These are phyloP conservation scores for Ataeniobius toweri DNA, from an alignment of 2,797 vertebrate genomes.

Conservation along the genomic window DNA sequence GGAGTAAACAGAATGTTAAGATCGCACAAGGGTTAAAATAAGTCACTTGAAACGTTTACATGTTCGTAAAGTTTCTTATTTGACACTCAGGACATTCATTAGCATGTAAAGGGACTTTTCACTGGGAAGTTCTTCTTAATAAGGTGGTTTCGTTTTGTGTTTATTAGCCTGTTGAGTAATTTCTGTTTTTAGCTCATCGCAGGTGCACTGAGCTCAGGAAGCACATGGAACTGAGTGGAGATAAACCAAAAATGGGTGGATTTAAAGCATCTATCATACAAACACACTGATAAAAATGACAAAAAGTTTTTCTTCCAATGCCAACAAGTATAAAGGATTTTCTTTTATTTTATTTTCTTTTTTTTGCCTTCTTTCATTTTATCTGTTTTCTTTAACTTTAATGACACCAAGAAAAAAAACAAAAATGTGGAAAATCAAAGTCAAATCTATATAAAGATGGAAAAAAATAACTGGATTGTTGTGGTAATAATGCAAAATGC, in stretches of 20 bases:
- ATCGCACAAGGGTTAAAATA: no score
- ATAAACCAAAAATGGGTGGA: background rate
- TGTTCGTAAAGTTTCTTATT: background rate
- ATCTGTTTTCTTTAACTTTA: background rate
- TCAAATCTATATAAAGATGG: background rate
- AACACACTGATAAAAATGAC: background rate
- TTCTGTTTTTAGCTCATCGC: background rate
- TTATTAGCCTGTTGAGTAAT: background rate
- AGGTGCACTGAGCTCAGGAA: background rate
- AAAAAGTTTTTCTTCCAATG: no score
- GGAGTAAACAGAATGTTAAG: no score
- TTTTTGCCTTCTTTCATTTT: background rate
- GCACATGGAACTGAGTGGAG: background rate
- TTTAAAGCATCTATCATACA: background rate
- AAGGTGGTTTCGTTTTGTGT: background rate
- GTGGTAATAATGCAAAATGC: no score
- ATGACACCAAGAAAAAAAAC: background rate
- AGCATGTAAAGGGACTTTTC: no score
- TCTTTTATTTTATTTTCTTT: background rate
- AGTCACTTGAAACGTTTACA: background rate
- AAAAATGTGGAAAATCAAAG: background rate
- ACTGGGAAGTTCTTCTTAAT: background rate
- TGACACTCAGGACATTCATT: no score
- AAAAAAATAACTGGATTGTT: background rate
- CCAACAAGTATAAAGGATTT: background rate